Conservation (phyloP, 1,140 invertebrate genomes). For the Monochamus saltuarius region DNA sequence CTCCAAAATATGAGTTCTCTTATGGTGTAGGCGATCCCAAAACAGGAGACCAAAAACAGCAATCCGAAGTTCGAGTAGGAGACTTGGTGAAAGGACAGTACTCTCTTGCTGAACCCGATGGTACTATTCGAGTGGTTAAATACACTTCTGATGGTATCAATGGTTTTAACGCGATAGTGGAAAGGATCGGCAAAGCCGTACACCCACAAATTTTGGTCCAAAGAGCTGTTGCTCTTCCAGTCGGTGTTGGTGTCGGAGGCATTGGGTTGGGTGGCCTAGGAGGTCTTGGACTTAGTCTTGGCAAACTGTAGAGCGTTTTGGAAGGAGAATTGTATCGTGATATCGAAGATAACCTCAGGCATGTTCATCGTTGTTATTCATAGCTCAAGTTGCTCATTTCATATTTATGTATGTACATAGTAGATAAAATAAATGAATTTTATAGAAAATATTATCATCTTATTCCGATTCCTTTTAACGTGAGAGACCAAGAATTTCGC, state of each 20-base stretch:
- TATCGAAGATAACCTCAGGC: too few species aligned
- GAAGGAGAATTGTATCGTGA: too few species aligned
- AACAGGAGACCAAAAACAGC: constrained; percentile 26
- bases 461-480: too few species aligned
- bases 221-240: not conserved
- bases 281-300: not conserved
- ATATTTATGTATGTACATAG: too few species aligned
- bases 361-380: too few species aligned
- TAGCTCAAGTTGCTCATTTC: too few species aligned
- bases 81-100: constrained; percentile 44
- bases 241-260: not conserved
- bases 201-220: constrained; percentile 20
- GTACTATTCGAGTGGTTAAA: constrained; percentile 55
- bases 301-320: too few species aligned
- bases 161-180: constrained; percentile 41
- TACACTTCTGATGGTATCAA: constrained; percentile 57
- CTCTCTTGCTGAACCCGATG: constrained; percentile 56
- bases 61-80: constrained; percentile 31
- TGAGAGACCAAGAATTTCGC: too few species aligned
- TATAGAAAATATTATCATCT: too few species aligned
- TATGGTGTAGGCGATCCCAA: constrained; percentile 22
- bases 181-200: constrained; percentile 22
- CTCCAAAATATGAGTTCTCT: constrained; percentile 17
- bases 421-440: too few species aligned
- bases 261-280: not conserved